Evolutionary conservation across 2,888 invertebrate genomes (phyloP).

Genomic region (Stenichneumon culpator): DNA sequence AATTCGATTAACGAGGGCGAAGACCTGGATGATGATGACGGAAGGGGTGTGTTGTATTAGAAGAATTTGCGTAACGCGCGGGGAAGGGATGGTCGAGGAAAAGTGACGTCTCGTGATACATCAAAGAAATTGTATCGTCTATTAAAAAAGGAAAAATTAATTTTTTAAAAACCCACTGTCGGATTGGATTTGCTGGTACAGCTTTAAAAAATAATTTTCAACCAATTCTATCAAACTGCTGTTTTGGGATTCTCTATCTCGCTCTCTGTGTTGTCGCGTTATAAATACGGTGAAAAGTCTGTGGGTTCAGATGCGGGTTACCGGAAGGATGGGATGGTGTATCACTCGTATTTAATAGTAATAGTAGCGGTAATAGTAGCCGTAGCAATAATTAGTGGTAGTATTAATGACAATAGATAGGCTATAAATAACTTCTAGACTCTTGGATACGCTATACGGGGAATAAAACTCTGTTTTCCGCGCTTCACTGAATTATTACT

Average conservation of each 20-base stretch:
- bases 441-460: slow-evolving; percentile 46
- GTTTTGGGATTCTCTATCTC: not conserved
- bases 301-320: slow-evolving; percentile 37
- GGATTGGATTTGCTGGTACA: not conserved
- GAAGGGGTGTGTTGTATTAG: slow-evolving; percentile 12
- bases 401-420: slow-evolving; percentile 59
- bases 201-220: not conserved
- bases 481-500: slow-evolving; percentile 35
- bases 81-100: slow-evolving; percentile 1
- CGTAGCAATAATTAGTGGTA: slow-evolving; percentile 51
- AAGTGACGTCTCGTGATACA: not conserved
- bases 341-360: slow-evolving; percentile 38
- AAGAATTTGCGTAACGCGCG: slow-evolving; percentile 33
- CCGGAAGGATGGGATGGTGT: slow-evolving; percentile 31
- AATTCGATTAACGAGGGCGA: slow-evolving; percentile 52
- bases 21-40: slow-evolving; percentile 53
- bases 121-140: not conserved
- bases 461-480: slow-evolving; percentile 48
- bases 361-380: slow-evolving; percentile 46
- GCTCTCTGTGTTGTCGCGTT: not conserved
- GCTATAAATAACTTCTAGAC: slow-evolving; percentile 57
- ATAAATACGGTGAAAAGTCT: slow-evolving; percentile 5
- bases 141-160: not conserved
- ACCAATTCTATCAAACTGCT: not conserved
- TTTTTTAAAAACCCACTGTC: not conserved